Base-by-base conservation (phyloP, 2,888 invertebrate genomes). In the Drosophila anceps region DNA sequence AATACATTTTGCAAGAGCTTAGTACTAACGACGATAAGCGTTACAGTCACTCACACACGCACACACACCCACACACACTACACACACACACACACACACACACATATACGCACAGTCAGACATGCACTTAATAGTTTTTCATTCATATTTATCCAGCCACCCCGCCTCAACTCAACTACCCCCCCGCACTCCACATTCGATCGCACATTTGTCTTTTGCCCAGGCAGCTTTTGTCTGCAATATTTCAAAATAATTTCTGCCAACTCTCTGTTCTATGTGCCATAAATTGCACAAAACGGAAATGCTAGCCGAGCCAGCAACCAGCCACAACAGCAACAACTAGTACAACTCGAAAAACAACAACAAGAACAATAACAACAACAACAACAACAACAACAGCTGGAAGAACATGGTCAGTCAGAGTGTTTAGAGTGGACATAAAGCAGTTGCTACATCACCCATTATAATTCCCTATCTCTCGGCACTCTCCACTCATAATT, bases 211-310 rank as follows among this genome's bases (percentile, higher is more conserved):
- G 78, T 82, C 73, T 84, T 84, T 62, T 35, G 66, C 64, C 64
- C 60, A 64, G 57, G 55, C 71, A 65, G 72, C 70, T 74, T 84
- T 82, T 73, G 70, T 83, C 79, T 74, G 86, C 74, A 72, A 79
- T 88, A 86, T 84, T 86, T 84, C 81, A 83, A 81, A 86, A 88
- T 86, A 75, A 83, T 83, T 83, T 88, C 72, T 69, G 64, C 46
- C 69, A 81, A 64, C 58, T 58, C 31, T 53, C 33, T 54, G 48
- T 54, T 33, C 37, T 50, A 20, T 70, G 50, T 59, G 64, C 77
- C 68, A 73, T 77, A 81, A 81, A 79, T 79, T 77, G 68, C 70
- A 70, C 62, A 71, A 68, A 81, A 77, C 71, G 76, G 76, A 79
- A 69, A 74, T 71, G 71, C 59, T 61, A 48, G 58, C 58, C 39